Evolutionary conservation across 2,888 invertebrate species (phyloP), one percentile per base, ranked within the genome.

Genomic region (Xestia xanthographa): DNA sequence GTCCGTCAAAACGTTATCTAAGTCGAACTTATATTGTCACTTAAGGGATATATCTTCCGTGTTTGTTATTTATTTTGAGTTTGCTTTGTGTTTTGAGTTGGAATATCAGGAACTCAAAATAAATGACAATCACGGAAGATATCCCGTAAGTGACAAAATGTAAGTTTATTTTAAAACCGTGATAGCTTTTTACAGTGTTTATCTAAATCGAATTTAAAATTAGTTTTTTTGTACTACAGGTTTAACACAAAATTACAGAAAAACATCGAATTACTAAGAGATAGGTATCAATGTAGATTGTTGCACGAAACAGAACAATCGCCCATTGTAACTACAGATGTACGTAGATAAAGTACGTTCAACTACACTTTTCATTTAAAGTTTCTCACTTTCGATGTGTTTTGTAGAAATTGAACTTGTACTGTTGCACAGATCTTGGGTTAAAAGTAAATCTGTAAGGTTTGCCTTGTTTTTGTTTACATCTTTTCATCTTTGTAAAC

Each of bases 201-300:
- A n/a, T n/a, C n/a, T n/a, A n/a, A n/a, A n/a, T n/a, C 11, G 5
- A 53, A 11, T 12, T 5, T 11, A 0, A 53, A 11, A 53, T 53
- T n/a, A 53, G n/a, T n/a, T 22, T 53, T n/a, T 56, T 26, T 56
- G 26, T 26, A 56, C 17, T 17, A 56, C n/a, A 17, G 11, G 8
- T 41, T 79, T 17, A 56, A 26, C 1, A 68, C n/a, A 50, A 66
- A 50, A 58, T 38, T 58, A 74, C 53, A 66, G 38, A 62, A 80
- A 70, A 80, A 81, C 79, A 86, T 68, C 74, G 77, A 79, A 79
- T 87, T 83, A 79, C 66, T 43, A n/a, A 43, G 5, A 77, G 86
- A 87, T 87, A 66, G 58, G 58, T 66, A 86, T 86, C 86, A 12
- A 29, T 66, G 63, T n/a, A 66, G 82, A 77, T 76, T 34, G 29